phyloP scores from a whole-genome alignment of 2,888 invertebrate genomes.

The Nemoura dubitans region DNA sequence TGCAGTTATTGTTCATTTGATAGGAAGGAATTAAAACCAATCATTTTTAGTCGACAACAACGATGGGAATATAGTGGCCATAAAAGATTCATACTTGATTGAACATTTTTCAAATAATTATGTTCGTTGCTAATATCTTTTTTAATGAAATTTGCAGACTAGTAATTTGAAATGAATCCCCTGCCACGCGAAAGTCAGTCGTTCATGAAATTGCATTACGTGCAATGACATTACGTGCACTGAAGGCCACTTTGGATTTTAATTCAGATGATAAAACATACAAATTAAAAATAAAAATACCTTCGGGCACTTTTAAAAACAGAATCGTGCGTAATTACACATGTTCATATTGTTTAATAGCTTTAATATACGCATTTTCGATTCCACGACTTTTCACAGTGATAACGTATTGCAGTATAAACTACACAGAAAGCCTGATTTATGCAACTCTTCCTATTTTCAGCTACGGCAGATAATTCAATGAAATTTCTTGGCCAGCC shows the following conservation, averaged over 20 bases:
- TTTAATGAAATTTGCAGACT: neutral
- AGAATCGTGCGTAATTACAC: no score
- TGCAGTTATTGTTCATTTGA: neutral
- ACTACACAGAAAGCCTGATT: neutral
- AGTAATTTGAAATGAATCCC: constrained; percentile 3
- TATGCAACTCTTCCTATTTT: neutral
- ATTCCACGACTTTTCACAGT: no score
- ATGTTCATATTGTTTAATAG: no score
- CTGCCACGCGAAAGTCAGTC: neutral
- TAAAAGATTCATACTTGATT: constrained; percentile 22
- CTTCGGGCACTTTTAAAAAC: no score
- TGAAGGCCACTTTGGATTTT: neutral
- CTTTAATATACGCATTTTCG: no score
- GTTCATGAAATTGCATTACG: neutral
- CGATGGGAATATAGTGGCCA: neutral
- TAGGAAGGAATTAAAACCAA: neutral
- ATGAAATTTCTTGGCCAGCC: neutral
- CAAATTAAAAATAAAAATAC: neutral
- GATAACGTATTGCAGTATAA: no score
- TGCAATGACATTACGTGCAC: neutral
- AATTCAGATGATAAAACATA: neutral
- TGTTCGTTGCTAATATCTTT: neutral
- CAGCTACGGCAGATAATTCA: neutral
- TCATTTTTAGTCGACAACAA: neutral
- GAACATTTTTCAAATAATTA: constrained; percentile 17